Base-by-base conservation (phyloP, 2,888 invertebrate species). In the Mesorhabditis belari region DNA sequence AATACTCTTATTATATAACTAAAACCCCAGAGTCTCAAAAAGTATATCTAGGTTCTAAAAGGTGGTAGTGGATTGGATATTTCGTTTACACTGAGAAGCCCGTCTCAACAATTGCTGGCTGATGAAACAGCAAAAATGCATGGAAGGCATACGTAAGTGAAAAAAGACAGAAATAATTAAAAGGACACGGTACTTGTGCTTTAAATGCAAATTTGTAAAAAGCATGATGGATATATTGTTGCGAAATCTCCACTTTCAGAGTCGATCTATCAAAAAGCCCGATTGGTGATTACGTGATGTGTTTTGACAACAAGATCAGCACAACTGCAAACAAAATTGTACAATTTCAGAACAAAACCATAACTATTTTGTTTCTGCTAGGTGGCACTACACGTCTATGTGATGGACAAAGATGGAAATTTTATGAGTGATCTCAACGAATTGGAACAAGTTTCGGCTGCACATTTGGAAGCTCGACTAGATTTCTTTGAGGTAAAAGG, bases 241-340 rank as follows among this genome's bases (percentile, higher is more conserved):
- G n/a, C n/a, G n/a, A n/a, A n/a, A n/a, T 52, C 3, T 49, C 51
- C 44, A 53, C 58, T 21, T 50, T 63, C 19, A 57, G 50, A 19
- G 53, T 63, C 54, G 63, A 63, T 19, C 27, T 24, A 23, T 27
- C 55, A n/a, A 35, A 26, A 26, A 50, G 55, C 21, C 58, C 44
- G 1, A 29, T 51, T 24, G 60, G 59, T n/a, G 63, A 63, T 26
- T 63, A 60, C 19, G 6, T 12, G 17, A 29, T 65, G 23, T 65
- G 65, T 49, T 51, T 65, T n/a, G 65, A 65, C 28, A 65, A 65
- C 52, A 55, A 55, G 17, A 61, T 62, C 49, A 65, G 65, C 28
- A 53, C 53, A 19, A 52, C 55, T n/a, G 56, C 62, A 19, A 29
- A 49, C n/a, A 65, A 65, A 62, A 56, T 56, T 23, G 65, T 65